Base-by-base conservation (phyloP, 2,113 vertebrate species). In the Silurus asotus region DNA sequence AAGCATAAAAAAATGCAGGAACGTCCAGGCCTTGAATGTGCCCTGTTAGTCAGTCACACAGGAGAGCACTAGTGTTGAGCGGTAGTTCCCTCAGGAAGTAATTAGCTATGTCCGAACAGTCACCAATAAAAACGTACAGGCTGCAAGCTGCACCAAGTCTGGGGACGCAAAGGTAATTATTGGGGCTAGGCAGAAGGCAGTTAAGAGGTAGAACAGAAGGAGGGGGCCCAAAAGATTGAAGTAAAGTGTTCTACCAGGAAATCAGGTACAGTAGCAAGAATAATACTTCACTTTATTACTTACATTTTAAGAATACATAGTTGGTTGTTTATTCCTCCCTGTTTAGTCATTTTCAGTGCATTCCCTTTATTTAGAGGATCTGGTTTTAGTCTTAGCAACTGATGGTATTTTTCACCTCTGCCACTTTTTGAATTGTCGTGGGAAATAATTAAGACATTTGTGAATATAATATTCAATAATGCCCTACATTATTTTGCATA, bases 31-130 rank as follows among this genome's bases (percentile, higher is more conserved):
- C 25, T 75, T 84, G 84, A 86, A 83, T 45, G 25, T 83, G 45
- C 17, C 64, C 69, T 61, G 69, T 89, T 89, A 84, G 64, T 89
- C 87, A 88, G 86, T 53, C 80, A 86, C 65, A 65, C 49, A 86
- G 74, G 84, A 86, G 81, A 88, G 51, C 78, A 75, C 64, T 62
- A 69, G 81, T 7, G 11, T 28, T 15, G 49, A 75, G 84, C 70
- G 76, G 58, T 83, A 13, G 87, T 79, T 84, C 88, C 86, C 88
- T 86, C 59, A 84, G 86, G 88, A 89, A 86, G 86, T 89, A 85
- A 89, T 89, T 89, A 89, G 88, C 37, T 77, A 25, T 85, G 80
- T 85, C 80, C 53, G 84, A 88, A 78, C 69, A 61, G 84, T 78
- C 45, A 51, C 83, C 76, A 88, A 88, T 89, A 89, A 88, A 37